phyloP scores from a whole-genome alignment of 2,113 vertebrate genomes.

The Phodopus roborovskii region DNA sequence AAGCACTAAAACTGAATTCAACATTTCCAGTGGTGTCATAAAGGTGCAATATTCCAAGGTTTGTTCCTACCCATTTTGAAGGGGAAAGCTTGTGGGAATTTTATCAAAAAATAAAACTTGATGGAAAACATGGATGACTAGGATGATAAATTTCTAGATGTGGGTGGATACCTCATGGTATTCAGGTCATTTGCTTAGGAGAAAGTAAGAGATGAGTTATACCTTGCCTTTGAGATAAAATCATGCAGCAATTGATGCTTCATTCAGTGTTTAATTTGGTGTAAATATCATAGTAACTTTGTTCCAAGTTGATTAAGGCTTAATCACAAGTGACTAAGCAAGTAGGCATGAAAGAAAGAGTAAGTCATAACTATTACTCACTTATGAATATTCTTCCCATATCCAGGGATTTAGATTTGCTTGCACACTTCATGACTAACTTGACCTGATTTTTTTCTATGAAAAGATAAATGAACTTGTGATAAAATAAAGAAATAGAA shows the following conservation, averaged over 20 bases:
- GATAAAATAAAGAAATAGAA: constrained; percentile 26
- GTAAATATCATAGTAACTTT: constrained; percentile 54
- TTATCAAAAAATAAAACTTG: background rate
- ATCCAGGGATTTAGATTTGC: constrained; percentile 17
- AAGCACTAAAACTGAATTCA: background rate
- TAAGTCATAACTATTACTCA: constrained; percentile 61
- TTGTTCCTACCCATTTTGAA: constrained; percentile 2
- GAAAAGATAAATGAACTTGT: constrained; percentile 26
- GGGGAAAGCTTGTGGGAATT: background rate
- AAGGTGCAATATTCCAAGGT: background rate
- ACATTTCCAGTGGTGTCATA: constrained; percentile 12
- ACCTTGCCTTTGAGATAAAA: constrained; percentile 70
- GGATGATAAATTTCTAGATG: constrained; percentile 12
- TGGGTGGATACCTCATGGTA: background rate
- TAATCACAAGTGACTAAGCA: constrained; percentile 75
- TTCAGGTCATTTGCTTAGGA: constrained; percentile 50
- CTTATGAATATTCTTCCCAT: background rate
- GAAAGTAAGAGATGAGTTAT: constrained; percentile 64
- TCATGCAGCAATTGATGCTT: constrained; percentile 4
- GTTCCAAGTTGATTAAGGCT: constrained; percentile 74
- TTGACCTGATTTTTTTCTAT: background rate
- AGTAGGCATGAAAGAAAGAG: constrained; percentile 17
- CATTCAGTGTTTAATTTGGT: constrained; percentile 44
- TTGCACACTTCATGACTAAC: background rate
- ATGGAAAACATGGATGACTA: background rate